These are phyloP conservation scores for Drosophila pectinifera DNA, from an alignment of 1,140 invertebrate species.

Conservation along the genomic window DNA sequence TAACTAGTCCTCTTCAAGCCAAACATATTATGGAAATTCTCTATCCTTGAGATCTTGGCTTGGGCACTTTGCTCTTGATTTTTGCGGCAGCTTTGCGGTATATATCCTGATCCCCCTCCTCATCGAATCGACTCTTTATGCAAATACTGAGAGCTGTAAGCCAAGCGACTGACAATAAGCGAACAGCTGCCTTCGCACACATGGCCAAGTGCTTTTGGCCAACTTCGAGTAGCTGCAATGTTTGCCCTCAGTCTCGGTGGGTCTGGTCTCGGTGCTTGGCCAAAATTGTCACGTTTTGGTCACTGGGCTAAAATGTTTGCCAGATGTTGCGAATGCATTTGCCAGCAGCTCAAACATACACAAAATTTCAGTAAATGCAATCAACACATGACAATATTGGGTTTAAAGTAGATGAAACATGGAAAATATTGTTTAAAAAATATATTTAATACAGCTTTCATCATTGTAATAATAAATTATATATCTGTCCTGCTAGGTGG, in stretches of 20 bases:
- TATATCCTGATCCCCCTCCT: conserved; percentile 14
- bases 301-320: conserved; percentile 27
- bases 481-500: not conserved
- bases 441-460: not conserved
- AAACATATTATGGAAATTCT: not conserved
- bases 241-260: conserved; percentile 23
- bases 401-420: not conserved
- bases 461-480: too few relatives aligned
- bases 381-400: not conserved
- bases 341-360: conserved; percentile 10
- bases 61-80: conserved; percentile 3
- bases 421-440: not conserved
- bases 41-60: not conserved
- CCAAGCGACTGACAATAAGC: conserved; percentile 34
- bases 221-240: conserved; percentile 28
- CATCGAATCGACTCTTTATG: conserved; percentile 22
- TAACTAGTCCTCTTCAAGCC: too few relatives aligned
- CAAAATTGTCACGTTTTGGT: conserved; percentile 49
- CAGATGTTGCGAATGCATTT: conserved; percentile 25
- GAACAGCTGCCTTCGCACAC: conserved; percentile 40
- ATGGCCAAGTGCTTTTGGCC: conserved; percentile 47
- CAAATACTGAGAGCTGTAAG: conserved; percentile 44
- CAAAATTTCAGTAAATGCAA: not conserved
- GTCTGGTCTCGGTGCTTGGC: conserved; percentile 10
- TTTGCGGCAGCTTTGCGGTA: conserved; percentile 26